Base-by-base conservation (phyloP, 2,888 invertebrate genomes). In the Digitonthophagus gazella region DNA sequence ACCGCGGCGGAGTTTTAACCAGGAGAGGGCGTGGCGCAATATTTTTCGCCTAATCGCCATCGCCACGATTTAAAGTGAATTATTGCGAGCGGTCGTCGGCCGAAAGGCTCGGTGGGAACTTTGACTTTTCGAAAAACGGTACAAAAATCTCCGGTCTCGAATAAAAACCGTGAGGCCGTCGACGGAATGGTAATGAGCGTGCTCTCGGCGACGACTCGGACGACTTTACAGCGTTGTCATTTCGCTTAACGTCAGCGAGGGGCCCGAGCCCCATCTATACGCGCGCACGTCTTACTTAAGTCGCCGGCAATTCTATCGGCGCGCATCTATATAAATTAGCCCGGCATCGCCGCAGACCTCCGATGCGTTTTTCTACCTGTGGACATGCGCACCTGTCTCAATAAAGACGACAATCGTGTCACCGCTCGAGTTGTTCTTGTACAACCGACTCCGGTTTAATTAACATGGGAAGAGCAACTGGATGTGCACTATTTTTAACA, bases 241-340 rank as follows among this genome's bases (percentile, higher is more conserved):
- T 75, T 74, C 74, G 72, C 74, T 74, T 75, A 74, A 75, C 72
- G 76, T 76, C 76, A 75, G 72, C 73, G 71, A 65, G 73, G 71
- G 75, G 73, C 71, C 73, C 71, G 69, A 68, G 71, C 73, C 69
- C 75, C 72, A 75, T 76, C 74, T 75, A 76, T 75, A 72, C 66
- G 71, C 66, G 72, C 68, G 63, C 71, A 75, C 72, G 72, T 74
- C 75, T 75, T 72, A 72, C 68, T 73, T 70, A 71, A 63, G 66
- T 64, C 66, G 22, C 66, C 67, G 67, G 69, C 69, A 55, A 67
- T 71, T 67, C 71, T 65, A 69, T 69, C 65, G 67, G 63, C 18
- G 28, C 19, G 65, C 64, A 58, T 67, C 56, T 58, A 68, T 65
- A 68, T 70, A 70, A 71, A 67, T 70, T 70, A 70, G 66, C 70